Evolutionary conservation across 2,113 vertebrate genomes (phyloP).

Genomic region (Pelecanus crispus): DNA sequence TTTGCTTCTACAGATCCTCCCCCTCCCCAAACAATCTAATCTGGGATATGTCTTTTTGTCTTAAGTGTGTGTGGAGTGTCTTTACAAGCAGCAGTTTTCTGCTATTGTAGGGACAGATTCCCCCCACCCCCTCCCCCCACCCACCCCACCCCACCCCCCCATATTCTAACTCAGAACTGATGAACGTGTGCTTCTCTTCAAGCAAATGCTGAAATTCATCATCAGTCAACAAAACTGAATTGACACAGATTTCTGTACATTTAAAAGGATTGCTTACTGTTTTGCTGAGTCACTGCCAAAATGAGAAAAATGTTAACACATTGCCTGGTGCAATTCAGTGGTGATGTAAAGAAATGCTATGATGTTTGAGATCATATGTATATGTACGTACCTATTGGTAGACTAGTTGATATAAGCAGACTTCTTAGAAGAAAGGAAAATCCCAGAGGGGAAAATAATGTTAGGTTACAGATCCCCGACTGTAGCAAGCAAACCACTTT

Average conservation of each 20-base stretch:
- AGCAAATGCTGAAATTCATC: neutral
- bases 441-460: neutral
- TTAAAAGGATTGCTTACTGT: neutral
- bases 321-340: neutral
- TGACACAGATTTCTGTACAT: neutral
- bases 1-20: neutral
- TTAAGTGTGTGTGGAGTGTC: neutral
- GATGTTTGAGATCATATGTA: neutral
- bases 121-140: too few relatives aligned
- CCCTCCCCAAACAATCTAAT: neutral
- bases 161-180: neutral
- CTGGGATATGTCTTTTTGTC: neutral
- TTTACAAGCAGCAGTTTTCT: neutral
- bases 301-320: neutral
- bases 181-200: neutral
- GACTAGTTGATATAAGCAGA: neutral
- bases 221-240: neutral
- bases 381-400: neutral
- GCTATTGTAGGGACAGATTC: neutral
- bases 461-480: neutral
- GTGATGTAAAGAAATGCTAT: neutral
- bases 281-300: neutral
- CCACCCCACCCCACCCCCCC: too few relatives aligned
- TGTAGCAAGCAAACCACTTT: neutral
- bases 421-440: neutral